Evolutionary conservation across 2,797 vertebrate species (phyloP), one percentile per base, ranked within the genome.

Genomic region (Amazona finschi): DNA sequence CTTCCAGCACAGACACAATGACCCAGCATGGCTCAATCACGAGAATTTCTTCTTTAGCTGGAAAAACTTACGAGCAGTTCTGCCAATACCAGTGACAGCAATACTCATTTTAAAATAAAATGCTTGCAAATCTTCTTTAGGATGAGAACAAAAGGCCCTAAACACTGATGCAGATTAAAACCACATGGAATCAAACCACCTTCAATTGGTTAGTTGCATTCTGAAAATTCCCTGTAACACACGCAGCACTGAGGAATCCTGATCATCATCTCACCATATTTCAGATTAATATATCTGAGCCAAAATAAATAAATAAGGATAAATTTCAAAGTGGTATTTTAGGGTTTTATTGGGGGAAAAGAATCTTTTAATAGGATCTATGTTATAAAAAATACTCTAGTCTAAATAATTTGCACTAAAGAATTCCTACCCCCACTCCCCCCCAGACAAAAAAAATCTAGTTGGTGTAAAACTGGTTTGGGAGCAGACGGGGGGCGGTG

Each of bases 401-500:
- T 58, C 52, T 78, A 83, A 92, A 72, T 80, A 81, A 81, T 1
- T 47, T 22, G 24, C 39, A 61, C 16, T 53, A 87, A 8, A 49
- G 49, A 79, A 85, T 12, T 81, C 33, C 28, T 24, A 47, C 21
- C 14, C 44, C 21, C 11, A 46, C 9, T 6, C 4, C 6, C 55
- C 55, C n/a, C 6, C 11, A 20, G 13, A 15, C 8, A 46, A 6
- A 17, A 17, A n/a, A 61, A 69, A 18, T 30, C 38, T 25, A 58
- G 18, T 12, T 94, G 71, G 20, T 60, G 21, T 66, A 77, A 33
- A 82, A 33, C 12, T 39, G 41, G 36, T 69, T 44, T 64, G 27
- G 52, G 33, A 16, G 12, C 12, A 0, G 0, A 3, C 2, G 3
- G 8, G 12, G 4, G 6, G 2, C 21, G 21, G 4, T 39, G 20